Evolutionary conservation across 2,888 invertebrate genomes (phyloP).

Genomic region (Archips crataeganus): DNA sequence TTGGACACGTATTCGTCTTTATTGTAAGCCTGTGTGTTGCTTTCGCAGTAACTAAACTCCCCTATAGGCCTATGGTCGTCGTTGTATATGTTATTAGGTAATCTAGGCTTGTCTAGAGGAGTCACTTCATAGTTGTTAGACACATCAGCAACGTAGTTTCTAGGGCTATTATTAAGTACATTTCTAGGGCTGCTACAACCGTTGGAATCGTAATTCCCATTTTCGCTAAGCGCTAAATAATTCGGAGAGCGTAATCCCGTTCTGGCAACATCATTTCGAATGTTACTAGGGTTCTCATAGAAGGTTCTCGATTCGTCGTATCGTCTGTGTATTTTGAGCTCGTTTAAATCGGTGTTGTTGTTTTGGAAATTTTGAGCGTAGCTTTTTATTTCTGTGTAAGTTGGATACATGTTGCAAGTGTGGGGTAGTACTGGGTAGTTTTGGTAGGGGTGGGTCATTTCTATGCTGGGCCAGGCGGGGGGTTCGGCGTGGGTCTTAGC

Average conservation of each 20-base stretch:
- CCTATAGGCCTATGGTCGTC: conserved; percentile 64
- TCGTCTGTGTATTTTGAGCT: conserved; percentile 62
- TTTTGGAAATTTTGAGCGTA: conserved; percentile 62
- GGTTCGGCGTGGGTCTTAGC: conserved; percentile 89
- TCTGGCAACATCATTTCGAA: conserved; percentile 61
- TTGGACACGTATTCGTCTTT: conserved; percentile 70
- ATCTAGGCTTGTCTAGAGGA: conserved; percentile 56
- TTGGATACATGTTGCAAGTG: conserved; percentile 73
- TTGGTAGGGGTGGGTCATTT: conserved; percentile 78
- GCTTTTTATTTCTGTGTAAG: conserved; percentile 78
- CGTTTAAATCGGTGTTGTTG: conserved; percentile 55
- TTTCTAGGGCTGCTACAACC: conserved; percentile 73
- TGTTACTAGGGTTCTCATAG: conserved; percentile 72
- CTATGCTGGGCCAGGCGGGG: conserved; percentile 80
- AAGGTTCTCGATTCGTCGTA: conserved; percentile 70
- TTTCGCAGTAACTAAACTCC: conserved; percentile 69
- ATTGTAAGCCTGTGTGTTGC: conserved; percentile 55
- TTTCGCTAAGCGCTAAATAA: conserved; percentile 62
- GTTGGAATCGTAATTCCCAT: conserved; percentile 67
- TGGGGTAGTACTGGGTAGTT: conserved; percentile 74
- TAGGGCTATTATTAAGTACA: conserved; percentile 70
- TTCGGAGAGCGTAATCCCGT: conserved; percentile 68
- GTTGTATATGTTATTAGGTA: conserved; percentile 64
- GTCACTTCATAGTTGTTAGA: conserved; percentile 64
- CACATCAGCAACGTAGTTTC: conserved; percentile 67